Evolutionary conservation across 1,140 invertebrate genomes (phyloP), one percentile per base, ranked within the genome.

Genomic region (Drosophila kepulauana): DNA sequence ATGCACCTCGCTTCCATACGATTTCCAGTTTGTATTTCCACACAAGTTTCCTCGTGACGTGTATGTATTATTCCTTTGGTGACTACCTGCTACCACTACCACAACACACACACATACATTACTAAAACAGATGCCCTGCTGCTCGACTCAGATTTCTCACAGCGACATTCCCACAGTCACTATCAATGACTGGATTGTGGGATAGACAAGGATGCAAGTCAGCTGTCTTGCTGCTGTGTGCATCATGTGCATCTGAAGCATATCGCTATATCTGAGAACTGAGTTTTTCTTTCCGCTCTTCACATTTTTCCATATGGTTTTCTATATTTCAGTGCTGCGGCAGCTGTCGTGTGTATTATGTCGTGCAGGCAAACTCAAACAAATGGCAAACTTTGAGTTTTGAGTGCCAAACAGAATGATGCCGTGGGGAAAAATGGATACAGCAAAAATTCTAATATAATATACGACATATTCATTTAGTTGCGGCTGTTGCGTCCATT

Each of bases 301-400:
- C 76, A 82, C 79, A 88, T 78, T 84, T 87, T 88, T 77, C 78
- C 82, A 84, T 87, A 87, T 88, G 84, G 72, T 71, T 88, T 79
- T 84, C 59, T 79, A 78, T 75, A 81, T 72, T 74, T 46, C 62
- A 45, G 58, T 46, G 11, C 79, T 63, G 62, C 63, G 73, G 80
- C 82, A 87, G 84, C 82, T 87, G 82, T 87, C 84, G 84, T 77
- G 76, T 79, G 76, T 63, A 51, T n/a, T n/a, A n/a, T 45, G 64
- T 43, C 65, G 16, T 49, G 45, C 49, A 25, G 54, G 62, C 84
- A 56, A 85, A 72, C 54, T 63, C 45, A 54, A 79, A 76, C 79
- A 79, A 25, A 25, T 25, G 84, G 82, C 70, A 79, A 75, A 76
- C 79, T 79, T 73, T 64, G n/a, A n/a, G n/a, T n/a, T n/a, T n/a